Evolutionary conservation across 2,113 vertebrate species (phyloP), one percentile per base, ranked within the genome.

Genomic region (Gallinago jamesoni): DNA sequence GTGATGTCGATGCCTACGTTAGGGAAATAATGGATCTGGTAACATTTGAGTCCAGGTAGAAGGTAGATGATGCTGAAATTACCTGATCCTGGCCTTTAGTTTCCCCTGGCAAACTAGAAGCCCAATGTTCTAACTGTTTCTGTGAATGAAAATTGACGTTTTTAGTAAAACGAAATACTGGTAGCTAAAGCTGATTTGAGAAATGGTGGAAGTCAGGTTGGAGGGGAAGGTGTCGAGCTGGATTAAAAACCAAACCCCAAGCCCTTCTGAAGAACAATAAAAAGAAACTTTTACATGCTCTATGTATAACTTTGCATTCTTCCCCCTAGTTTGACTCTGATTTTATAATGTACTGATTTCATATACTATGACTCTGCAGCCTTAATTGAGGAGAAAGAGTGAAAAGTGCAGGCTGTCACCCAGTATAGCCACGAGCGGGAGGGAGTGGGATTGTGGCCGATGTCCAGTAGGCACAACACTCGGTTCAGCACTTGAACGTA

Each of bases 181-280:
- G 75, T 96, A 89, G 55, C 79, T 93, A 28, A 94, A 96, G 55
- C 70, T 18, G 24, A 68, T 93, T 69, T 93, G 94, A 77, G 45
- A 77, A 45, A 68, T 83, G 73, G 33, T 85, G 96, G 59, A 52
- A 80, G 91, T 94, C 60, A 45, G 78, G 24, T 63, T 77, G 83
- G 96, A 68, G 94, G 70, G 89, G 87, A 95, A 94, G 73, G 87
- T 82, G 84, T 96, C 53, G 96, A 97, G 90, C 95, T 95, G 95
- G 90, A 81, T 93, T 78, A 47, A 93, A 96, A 97, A 82, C 95
- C 88, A 93, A 97, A 92, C 92, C 94, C 94, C 50, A 14, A 91
- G 53, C 70, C 90, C 95, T 95, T 96, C 91, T 90, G 94, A 96
- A 94, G 91, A 97, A 93, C 89, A 97, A 96, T 87, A 94, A 93